Evolutionary conservation across 2,797 vertebrate genomes (phyloP), one percentile per base, ranked within the genome.

Genomic region (Anas acuta): DNA sequence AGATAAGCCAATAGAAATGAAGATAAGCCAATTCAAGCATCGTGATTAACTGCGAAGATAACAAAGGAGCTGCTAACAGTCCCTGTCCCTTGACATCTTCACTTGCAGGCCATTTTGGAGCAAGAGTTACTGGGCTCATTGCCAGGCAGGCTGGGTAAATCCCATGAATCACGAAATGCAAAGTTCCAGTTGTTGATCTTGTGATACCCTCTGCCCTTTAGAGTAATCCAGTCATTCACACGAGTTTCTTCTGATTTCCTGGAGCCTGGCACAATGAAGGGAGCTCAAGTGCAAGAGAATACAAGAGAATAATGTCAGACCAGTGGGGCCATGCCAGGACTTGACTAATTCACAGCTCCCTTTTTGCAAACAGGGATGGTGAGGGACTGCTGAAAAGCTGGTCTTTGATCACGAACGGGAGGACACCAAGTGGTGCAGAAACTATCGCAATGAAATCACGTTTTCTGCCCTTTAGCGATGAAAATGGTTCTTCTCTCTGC

Each of bases 161-260:
- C 82, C 76, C 45, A 62, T 96, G 89, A 95, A 87, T 93, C 93
- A 91, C 79, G 73, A 95, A 92, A 92, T 73, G 85, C 73, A 93
- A 93, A 95, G 91, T 92, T 93, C 54, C 84, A 91, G 84, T 96
- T 95, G 95, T 96, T 96, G 95, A 93, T 97, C 80, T 91, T 93
- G 80, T 11, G 91, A 94, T 95, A 91, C 43, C 94, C 91, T 81
- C 71, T 94, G 93, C 91, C 84, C 91, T 95, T 76, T 79, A 93
- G 93, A 80, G 72, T 85, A 94, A 89, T 73, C 93, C 67, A 93
- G 85, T 77, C 92, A 91, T 78, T 95, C 89, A 87, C 69, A 70
- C 78, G 79, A 89, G 66, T 87, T 93, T 84, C 49, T 73, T 87
- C 85, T 60, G 11, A 7, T 86, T 96, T 96, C 70, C 67, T 79